A percentile compares a stretch with the other conserved stretches of the same genome.
Conservation (phyloP, 2,113 vertebrate genomes). For the Cochlearius cochlearius region DNA sequence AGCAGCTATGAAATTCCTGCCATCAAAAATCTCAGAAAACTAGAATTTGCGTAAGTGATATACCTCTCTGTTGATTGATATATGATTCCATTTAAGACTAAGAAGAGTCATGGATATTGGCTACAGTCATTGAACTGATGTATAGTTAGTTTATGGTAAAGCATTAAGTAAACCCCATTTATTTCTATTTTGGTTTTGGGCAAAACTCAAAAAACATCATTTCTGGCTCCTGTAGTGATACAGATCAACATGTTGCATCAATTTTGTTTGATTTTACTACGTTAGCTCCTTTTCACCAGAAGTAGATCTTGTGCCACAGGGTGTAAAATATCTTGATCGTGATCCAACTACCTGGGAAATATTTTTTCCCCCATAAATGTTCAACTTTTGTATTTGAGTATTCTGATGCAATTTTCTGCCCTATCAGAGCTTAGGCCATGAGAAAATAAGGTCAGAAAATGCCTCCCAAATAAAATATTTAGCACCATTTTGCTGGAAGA, state of each 20-base stretch:
- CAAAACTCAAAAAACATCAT: background rate
- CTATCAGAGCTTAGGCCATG: background rate
- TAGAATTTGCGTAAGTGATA: conserved; percentile 83
- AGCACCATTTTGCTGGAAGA: background rate
- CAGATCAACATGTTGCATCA: background rate
- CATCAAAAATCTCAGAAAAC: conserved; percentile 79
- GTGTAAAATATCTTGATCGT: background rate
- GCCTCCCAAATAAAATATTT: background rate
- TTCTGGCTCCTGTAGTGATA: background rate
- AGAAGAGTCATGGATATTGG: background rate
- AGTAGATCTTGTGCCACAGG: background rate
- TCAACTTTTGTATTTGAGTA: background rate
- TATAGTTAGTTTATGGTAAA: background rate
- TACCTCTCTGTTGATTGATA: background rate
- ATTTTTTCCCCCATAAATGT: background rate
- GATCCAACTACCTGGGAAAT: background rate
- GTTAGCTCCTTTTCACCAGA: background rate
- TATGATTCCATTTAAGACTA: background rate
- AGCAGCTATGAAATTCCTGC: conserved; percentile 76
- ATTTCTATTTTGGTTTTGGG: background rate
- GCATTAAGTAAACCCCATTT: background rate
- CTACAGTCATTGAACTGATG: background rate
- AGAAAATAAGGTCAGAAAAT: background rate
- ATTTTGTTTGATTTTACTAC: background rate
- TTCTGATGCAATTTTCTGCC: background rate